Evolutionary conservation across 2,888 invertebrate species (phyloP).

Genomic region (Autographa pulchrina): DNA sequence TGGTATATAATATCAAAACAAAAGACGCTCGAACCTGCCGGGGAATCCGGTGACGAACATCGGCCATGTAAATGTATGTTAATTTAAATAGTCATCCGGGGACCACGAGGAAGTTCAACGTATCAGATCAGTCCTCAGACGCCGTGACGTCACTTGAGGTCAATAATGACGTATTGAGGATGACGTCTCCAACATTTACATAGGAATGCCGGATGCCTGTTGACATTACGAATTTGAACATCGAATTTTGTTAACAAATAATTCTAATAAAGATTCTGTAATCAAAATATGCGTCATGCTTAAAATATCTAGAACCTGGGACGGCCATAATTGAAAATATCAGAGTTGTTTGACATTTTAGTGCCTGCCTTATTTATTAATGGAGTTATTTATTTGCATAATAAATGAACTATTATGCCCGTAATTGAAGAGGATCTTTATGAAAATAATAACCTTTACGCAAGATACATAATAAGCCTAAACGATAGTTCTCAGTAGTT

Average conservation of each 20-base stretch:
- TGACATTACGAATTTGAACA: slow-evolving; percentile 27
- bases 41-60: not conserved
- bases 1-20: not conserved
- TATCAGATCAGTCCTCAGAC: slow-evolving; percentile 18
- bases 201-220: slow-evolving; percentile 22
- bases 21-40: not conserved
- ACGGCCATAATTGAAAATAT: not conserved
- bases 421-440: not conserved
- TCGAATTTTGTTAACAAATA: not conserved
- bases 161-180: slow-evolving; percentile 32
- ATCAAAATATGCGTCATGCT: slow-evolving; percentile 31
- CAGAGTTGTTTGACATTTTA: not conserved
- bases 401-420: not conserved
- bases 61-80: slow-evolving; percentile 5
- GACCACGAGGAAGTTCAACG: slow-evolving; percentile 33
- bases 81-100: slow-evolving; percentile 5
- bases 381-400: not conserved
- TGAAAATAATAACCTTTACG: not conserved
- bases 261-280: slow-evolving; percentile 18
- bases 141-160: slow-evolving; percentile 38
- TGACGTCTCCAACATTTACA: slow-evolving; percentile 39
- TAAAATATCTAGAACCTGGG: slow-evolving; percentile 5
- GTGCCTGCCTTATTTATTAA: not conserved
- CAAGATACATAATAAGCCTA: not conserved
- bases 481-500: not conserved